Evolutionary conservation across 2,113 vertebrate genomes (phyloP), one percentile per base, ranked within the genome.

Genomic region (Canis aureus): DNA sequence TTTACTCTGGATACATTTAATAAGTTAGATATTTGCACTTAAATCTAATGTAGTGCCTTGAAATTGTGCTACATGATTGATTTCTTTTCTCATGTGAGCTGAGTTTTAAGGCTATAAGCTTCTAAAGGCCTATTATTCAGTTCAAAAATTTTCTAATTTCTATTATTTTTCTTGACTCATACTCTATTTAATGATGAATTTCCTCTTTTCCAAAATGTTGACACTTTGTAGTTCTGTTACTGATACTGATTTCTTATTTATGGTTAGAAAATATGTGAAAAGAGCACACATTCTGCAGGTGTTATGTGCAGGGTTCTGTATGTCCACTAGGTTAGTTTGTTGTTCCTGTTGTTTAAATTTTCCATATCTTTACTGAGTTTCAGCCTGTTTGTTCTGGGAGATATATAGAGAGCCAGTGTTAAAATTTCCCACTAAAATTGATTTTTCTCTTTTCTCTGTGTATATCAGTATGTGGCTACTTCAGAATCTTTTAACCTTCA

Each of bases 71-170:
- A n/a, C 16, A 19, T 20, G 32, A 84, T 74, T 76, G 79, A 17
- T 91, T 71, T 89, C 23, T 85, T 95, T 94, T 49, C 62, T 74
- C 3, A 7, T 3, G 29, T 51, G 35, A 94, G 35, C 55, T 53
- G 27, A 93, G 32, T 51, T 62, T 76, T 69, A 64, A 97, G 73
- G 16, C 60, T 73, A 1, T 13, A 19, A 49, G 7, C 38, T 35
- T 69, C 51, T 35, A n/a, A 97, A 23, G 67, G n/a, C 20, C 16
- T 86, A 81, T 69, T 15, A 23, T 64, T 91, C n/a, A 76, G 2
- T 76, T 86, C 9, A 71, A n/a, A 4, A 35, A 62, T 76, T 81
- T 74, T 91, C n/a, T 91, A 79, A 73, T 84, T 96, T 62, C 66
- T 23, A 51, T 53, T 94, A 60, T 53, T 43, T 59, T 90, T 96